Evolutionary conservation across 2,113 vertebrate genomes (phyloP).

Genomic region (Irena cyanogastra): DNA sequence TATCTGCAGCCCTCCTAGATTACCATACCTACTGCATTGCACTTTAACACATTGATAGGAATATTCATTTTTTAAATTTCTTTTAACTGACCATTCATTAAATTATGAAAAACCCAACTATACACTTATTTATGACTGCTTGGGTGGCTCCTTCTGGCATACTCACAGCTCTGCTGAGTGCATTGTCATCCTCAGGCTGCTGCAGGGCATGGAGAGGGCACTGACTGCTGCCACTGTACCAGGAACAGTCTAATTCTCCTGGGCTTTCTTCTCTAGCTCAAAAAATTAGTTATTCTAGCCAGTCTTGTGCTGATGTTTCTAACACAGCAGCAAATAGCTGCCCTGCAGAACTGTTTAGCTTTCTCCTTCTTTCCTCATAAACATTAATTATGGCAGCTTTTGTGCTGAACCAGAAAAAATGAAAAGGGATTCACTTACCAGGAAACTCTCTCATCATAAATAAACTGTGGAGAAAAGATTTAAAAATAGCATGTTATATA

Average conservation of each 20-base stretch:
- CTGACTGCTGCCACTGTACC: fast-evolving
- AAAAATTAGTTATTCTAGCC: background rate
- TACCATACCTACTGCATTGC: background rate
- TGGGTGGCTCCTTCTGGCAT: background rate
- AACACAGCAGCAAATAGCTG: background rate
- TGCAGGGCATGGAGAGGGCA: background rate
- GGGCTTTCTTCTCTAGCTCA: background rate
- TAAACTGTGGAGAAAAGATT: conserved; percentile 81
- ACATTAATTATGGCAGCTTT: background rate
- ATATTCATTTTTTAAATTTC: background rate
- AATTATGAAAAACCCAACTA: background rate
- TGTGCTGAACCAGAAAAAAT: background rate
- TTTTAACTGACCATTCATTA: background rate
- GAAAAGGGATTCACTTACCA: conserved; percentile 79
- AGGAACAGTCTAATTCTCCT: background rate
- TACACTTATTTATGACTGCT: background rate
- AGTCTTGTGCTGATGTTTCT: background rate
- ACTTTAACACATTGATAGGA: background rate
- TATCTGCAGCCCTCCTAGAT: background rate
- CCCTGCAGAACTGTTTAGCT: background rate
- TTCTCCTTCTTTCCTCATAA: background rate
- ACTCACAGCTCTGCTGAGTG: background rate
- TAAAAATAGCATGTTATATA: conserved; percentile 30
- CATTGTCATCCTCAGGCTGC: no score
- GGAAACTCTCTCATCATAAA: conserved; percentile 94